Conservation (phyloP, 2,113 vertebrate genomes). For the Cinclus mexicanus region DNA sequence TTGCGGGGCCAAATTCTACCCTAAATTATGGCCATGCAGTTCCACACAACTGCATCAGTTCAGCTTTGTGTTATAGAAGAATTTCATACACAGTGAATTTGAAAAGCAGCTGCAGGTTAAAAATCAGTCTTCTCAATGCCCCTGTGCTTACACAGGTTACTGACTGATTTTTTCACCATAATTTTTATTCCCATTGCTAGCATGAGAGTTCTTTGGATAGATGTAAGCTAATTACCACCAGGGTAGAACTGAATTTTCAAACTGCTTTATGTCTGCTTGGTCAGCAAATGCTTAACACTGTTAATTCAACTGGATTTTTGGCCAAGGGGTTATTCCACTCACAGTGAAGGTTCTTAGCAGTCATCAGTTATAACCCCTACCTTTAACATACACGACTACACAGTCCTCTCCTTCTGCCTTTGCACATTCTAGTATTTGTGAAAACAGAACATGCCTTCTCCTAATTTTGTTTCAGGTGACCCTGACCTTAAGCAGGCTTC, state of each 20-base stretch:
- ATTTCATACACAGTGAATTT: not conserved
- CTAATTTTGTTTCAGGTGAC: slow-evolving; percentile 32
- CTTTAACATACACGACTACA: not conserved
- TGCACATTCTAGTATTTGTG: not conserved
- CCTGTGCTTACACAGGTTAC: not conserved
- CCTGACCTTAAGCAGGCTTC: slow-evolving; percentile 32
- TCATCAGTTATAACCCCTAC: not conserved
- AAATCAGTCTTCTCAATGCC: not conserved
- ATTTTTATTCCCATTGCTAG: not conserved
- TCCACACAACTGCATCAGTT: not conserved
- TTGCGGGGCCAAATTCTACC: not conserved
- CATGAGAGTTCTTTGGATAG: not conserved
- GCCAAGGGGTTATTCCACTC: not conserved
- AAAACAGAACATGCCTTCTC: slow-evolving; percentile 40
- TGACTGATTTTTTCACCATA: not conserved
- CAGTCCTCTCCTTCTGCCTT: slow-evolving; percentile 21
- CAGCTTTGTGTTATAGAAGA: not conserved
- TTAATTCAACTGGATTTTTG: not conserved
- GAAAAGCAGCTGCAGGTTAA: not conserved
- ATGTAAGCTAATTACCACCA: not conserved
- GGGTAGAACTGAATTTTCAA: not conserved
- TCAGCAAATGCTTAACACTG: not conserved
- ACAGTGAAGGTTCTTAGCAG: not conserved
- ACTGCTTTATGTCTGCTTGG: not conserved
- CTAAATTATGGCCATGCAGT: not conserved